phyloP scores from a whole-genome alignment of 2,888 invertebrate species.

The Cosmopolites sordidus region DNA sequence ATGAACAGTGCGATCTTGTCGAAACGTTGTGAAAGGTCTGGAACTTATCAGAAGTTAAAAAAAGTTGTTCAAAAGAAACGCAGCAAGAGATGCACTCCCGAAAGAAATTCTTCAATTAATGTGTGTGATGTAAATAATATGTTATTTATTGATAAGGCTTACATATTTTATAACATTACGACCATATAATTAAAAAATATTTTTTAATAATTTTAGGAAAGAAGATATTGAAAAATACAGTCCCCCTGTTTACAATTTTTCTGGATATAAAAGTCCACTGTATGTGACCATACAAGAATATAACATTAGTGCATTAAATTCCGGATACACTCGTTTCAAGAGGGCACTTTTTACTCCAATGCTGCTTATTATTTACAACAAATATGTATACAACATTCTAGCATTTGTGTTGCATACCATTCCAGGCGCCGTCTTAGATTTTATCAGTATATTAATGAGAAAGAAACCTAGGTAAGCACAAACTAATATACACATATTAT shows the following conservation, averaged over 20 bases:
- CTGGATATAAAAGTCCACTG: constrained; percentile 30
- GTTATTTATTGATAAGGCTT: too few relatives aligned
- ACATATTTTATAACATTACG: too few relatives aligned
- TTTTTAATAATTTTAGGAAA: too few relatives aligned
- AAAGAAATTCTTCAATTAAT: too few relatives aligned
- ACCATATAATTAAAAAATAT: too few relatives aligned
- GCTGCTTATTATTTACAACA: constrained; percentile 28
- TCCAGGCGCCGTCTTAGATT: constrained; percentile 31
- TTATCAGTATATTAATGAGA: constrained; percentile 23
- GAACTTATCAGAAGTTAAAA: too few relatives aligned
- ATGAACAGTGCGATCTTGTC: too few relatives aligned
- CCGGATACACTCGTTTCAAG: constrained; percentile 30
- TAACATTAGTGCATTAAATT: constrained; percentile 15
- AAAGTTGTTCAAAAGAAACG: too few relatives aligned
- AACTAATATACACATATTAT: background rate
- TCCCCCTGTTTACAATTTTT: constrained; percentile 32
- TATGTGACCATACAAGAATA: constrained; percentile 30
- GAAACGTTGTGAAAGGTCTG: too few relatives aligned
- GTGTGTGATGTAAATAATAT: too few relatives aligned
- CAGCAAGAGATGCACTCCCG: too few relatives aligned
- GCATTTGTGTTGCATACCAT: constrained; percentile 31
- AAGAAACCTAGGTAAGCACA: constrained; percentile 30
- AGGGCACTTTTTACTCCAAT: constrained; percentile 33
- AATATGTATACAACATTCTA: constrained; percentile 19
- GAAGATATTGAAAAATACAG: too few relatives aligned